Conservation (phyloP, 1,140 invertebrate species). For the Subanguina moxae region DNA sequence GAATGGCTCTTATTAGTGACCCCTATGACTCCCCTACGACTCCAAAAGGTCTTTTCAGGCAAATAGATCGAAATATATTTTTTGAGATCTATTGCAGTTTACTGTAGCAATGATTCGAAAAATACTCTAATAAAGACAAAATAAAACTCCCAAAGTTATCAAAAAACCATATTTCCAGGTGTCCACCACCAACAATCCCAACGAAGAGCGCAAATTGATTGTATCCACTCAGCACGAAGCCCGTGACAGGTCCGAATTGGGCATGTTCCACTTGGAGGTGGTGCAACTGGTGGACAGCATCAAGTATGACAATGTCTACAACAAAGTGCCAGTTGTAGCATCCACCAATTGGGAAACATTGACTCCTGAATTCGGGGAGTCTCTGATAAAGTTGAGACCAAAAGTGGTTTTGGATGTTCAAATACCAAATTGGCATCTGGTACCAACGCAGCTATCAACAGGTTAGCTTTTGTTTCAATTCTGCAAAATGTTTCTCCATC, state of each 20-base stretch:
- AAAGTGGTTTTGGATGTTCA: conserved; percentile 38
- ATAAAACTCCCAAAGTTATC: too few relatives aligned
- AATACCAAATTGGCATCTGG: conserved; percentile 33
- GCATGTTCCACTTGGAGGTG: conserved; percentile 24
- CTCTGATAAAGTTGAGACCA: conserved; percentile 13
- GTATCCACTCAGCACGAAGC: background rate
- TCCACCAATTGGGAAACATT: conserved; percentile 39
- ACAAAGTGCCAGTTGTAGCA: conserved; percentile 39
- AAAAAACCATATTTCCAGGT: background rate
- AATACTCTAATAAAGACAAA: too few relatives aligned
- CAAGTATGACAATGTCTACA: conserved; percentile 36
- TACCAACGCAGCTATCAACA: too few relatives aligned
- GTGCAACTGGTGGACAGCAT: conserved; percentile 33
- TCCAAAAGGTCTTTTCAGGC: too few relatives aligned
- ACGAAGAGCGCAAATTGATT: conserved; percentile 3
- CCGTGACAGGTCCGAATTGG: background rate
- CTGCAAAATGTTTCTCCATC: too few relatives aligned
- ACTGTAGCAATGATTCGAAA: too few relatives aligned
- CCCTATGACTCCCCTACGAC: too few relatives aligned
- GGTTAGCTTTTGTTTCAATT: too few relatives aligned
- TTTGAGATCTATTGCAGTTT: too few relatives aligned
- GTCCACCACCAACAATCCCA: background rate
- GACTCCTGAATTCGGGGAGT: background rate
- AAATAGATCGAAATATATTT: too few relatives aligned
- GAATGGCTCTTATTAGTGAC: too few relatives aligned